Conservation (phyloP, 2,113 vertebrate genomes). For the Pseudopodoces humilis region DNA sequence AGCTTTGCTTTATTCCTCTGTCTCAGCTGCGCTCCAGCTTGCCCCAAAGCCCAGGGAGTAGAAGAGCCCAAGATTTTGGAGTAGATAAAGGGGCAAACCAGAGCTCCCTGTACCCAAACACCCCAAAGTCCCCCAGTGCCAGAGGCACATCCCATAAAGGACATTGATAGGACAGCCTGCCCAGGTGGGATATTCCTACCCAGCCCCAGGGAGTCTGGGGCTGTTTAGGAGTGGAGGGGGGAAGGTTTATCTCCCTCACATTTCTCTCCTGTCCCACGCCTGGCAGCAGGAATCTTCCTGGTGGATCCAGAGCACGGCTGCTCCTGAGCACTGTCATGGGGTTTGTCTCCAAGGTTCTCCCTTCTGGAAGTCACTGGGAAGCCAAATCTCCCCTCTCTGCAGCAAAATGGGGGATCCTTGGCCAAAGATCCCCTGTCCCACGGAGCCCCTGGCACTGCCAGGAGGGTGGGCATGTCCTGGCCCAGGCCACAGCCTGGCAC, state of each 20-base stretch:
- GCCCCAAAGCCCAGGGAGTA: background rate
- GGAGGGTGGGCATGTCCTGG: background rate
- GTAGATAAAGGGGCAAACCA: background rate
- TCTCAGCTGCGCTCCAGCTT: background rate
- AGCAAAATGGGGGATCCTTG: background rate
- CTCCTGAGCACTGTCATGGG: rapidly evolving
- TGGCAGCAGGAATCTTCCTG: background rate
- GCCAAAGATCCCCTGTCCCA: background rate
- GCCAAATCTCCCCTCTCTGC: background rate
- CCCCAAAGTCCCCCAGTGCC: background rate
- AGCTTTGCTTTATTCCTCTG: background rate
- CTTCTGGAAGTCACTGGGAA: background rate
- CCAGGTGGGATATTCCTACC: background rate
- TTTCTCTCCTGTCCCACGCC: background rate
- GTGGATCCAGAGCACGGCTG: background rate
- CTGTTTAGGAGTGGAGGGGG: background rate
- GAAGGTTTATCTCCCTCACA: background rate
- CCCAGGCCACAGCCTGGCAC: background rate
- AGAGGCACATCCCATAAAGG: background rate
- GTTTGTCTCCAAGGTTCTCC: background rate
- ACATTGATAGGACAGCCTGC: background rate
- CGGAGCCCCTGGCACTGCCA: rapidly evolving
- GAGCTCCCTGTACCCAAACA: background rate
- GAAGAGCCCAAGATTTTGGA: background rate
- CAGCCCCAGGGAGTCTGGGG: background rate